phyloP scores from a whole-genome alignment of 2,113 vertebrate species.

The Bubalus kerabau region DNA sequence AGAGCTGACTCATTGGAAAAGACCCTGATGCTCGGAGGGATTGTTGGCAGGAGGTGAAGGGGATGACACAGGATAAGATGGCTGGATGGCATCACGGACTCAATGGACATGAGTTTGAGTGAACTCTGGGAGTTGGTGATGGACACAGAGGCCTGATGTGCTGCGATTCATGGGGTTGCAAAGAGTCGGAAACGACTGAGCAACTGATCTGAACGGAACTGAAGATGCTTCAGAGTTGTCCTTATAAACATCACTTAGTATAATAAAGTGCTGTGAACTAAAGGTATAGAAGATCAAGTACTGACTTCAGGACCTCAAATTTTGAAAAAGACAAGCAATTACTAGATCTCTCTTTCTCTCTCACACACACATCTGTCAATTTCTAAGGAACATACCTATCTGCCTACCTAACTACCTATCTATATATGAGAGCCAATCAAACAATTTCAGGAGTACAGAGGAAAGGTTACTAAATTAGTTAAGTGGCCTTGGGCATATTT shows the following conservation, averaged over 20 bases:
- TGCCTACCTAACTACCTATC: background rate
- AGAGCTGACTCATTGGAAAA: too few species aligned
- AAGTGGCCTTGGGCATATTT: background rate
- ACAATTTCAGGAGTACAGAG: conserved; percentile 16
- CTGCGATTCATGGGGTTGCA: too few species aligned
- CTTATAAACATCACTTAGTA: background rate
- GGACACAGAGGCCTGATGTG: too few species aligned
- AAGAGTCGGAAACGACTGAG: too few species aligned
- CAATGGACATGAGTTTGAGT: too few species aligned
- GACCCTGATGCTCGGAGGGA: too few species aligned
- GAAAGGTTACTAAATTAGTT: background rate
- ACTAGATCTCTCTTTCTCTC: background rate
- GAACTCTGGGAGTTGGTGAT: too few species aligned
- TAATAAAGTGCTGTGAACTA: background rate
- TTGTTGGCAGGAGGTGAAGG: too few species aligned
- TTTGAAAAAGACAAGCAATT: conserved; percentile 22
- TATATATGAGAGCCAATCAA: background rate
- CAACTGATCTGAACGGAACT: too few species aligned
- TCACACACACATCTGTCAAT: background rate
- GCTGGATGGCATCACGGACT: too few species aligned
- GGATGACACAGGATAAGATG: too few species aligned
- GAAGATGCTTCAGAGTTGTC: background rate
- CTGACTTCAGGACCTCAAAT: background rate
- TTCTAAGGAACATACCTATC: background rate
- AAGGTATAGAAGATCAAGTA: background rate